Conservation (phyloP, 2,797 vertebrate species). For the Buceros bicornis region DNA sequence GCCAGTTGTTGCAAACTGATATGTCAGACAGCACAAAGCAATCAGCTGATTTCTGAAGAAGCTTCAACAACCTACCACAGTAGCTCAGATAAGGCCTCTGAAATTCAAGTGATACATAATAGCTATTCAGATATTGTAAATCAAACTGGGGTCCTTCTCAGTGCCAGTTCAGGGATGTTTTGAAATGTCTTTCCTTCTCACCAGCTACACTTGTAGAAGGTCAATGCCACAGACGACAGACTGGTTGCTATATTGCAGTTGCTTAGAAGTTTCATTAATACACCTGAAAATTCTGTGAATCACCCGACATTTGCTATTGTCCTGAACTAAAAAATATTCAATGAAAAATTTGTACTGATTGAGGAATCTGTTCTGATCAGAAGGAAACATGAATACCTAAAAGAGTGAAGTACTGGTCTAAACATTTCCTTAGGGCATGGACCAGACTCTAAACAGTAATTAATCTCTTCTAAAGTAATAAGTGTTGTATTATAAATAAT, state of each 20-base stretch:
- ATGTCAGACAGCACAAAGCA: neutral
- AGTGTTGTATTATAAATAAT: neutral
- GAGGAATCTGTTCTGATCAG: neutral
- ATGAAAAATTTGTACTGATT: neutral
- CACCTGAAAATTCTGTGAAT: neutral
- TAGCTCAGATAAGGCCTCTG: neutral
- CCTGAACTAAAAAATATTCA: neutral
- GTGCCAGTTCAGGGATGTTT: neutral
- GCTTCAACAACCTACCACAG: neutral
- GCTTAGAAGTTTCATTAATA: neutral
- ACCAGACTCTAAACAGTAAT: neutral
- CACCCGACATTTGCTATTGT: neutral
- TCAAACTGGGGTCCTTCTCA: neutral
- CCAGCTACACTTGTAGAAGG: neutral
- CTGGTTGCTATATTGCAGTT: neutral
- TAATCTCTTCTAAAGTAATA: neutral
- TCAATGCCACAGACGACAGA: neutral
- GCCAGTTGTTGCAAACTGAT: neutral
- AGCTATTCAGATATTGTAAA: neutral
- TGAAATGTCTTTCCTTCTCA: neutral
- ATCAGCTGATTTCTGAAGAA: neutral
- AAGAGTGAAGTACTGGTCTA: neutral
- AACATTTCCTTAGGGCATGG: neutral
- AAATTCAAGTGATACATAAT: neutral
- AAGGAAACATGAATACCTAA: neutral